phyloP scores from a whole-genome alignment of 2,797 vertebrate genomes.

The Astyanax mexicanus region DNA sequence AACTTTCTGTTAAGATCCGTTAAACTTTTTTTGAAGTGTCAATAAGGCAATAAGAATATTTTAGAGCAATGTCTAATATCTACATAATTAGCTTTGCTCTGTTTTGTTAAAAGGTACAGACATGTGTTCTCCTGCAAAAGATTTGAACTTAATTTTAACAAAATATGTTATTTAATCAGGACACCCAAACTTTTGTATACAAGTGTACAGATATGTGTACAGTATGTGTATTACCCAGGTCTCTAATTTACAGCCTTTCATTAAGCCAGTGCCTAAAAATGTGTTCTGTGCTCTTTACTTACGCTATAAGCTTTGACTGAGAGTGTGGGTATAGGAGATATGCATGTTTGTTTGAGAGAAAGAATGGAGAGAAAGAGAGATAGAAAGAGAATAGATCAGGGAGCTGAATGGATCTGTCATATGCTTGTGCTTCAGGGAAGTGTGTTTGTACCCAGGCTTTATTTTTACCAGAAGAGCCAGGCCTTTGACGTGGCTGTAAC shows the following conservation, averaged over 20 bases:
- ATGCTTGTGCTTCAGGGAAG: slow-evolving; percentile 46
- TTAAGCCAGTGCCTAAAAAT: neutral
- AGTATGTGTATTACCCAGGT: neutral
- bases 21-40: no score
- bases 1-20: no score
- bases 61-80: no score
- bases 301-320: neutral
- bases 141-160: no score
- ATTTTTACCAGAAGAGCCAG: slow-evolving; percentile 58
- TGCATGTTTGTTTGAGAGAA: slow-evolving; percentile 53
- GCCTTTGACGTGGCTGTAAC: slow-evolving; percentile 30
- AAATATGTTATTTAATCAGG: no score
- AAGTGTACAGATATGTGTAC: no score
- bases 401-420: slow-evolving; percentile 52
- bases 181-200: no score
- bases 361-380: neutral
- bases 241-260: neutral
- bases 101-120: no score
- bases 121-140: no score
- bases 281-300: neutral
- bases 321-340: slow-evolving; percentile 6
- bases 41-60: no score
- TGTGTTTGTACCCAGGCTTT: slow-evolving; percentile 50
- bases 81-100: neutral
- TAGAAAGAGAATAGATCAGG: neutral